Evolutionary conservation across 2,797 vertebrate genomes (phyloP), one percentile per base, ranked within the genome.

Genomic region (Pipistrellus pygmaeus): DNA sequence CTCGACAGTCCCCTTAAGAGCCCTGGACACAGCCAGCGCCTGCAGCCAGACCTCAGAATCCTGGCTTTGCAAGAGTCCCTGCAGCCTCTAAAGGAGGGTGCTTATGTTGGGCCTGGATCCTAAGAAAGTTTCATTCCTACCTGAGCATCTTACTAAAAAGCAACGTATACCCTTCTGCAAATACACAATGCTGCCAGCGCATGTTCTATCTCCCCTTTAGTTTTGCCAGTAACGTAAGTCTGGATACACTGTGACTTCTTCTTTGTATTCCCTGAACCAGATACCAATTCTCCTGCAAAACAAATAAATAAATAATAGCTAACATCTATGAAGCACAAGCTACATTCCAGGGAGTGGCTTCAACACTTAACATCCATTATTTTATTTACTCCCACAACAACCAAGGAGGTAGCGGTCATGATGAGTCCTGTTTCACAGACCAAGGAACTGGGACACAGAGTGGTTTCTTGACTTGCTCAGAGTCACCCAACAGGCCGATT

Each of bases 381-480:
- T 3, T 55, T 48, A 75, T 55, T 90, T 68, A 76, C 73, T 87
- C 18, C 51, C 17, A 48, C 20, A 73, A 82, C 10, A 53, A 57
- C 25, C 30, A 44, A 88, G 46, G 53, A 87, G 20, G 4, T 38
- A 44, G 30, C 44, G 72, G 35, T 8, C 8, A 21, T 25, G 3
- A 93, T 87, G 77, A 60, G 68, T 57, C 35, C 21, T 53, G 60
- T 53, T 91, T 90, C 69, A 90, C 8, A 66, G 66, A 68, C 62
- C 21, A 76, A 21, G 68, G 73, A 88, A 66, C 73, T 15, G 46
- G 71, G 76, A 80, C 78, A 75, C 10, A 68, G 55, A 38, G 14
- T 8, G 27, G 44, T 35, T 82, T 60, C 30, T 32, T 62, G 62
- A 30, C 27, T 89, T 69, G 53, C n/a, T 55, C 38, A 73, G 64